phyloP scores from a whole-genome alignment of 1,140 invertebrate species.

The Bemisia tabaci region DNA sequence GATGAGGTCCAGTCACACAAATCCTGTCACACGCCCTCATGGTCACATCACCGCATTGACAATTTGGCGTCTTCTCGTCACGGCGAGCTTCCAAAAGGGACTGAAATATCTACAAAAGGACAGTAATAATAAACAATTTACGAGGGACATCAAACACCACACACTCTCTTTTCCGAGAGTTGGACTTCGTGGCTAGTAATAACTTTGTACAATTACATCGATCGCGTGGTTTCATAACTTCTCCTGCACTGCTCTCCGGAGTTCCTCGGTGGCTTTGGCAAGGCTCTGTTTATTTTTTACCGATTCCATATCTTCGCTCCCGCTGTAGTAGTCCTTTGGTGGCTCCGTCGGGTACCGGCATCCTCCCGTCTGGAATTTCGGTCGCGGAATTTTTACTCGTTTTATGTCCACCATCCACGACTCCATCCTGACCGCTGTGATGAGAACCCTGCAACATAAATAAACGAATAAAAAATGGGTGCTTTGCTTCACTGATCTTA shows the following conservation, averaged over 20 bases:
- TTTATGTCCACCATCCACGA: conserved; percentile 69
- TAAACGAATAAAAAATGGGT: no score
- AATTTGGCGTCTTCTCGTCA: no score
- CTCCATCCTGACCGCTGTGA: no score
- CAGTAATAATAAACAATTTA: no score
- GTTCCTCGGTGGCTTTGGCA: conserved; percentile 53
- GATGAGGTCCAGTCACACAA: no score
- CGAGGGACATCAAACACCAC: no score
- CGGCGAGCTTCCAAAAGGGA: no score
- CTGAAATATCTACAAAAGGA: no score
- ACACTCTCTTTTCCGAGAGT: neutral
- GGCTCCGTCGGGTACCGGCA: conserved; percentile 42
- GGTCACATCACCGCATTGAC: no score
- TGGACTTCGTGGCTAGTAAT: neutral
- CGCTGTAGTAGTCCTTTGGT: conserved; percentile 50
- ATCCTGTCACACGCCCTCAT: no score
- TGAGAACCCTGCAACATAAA: no score
- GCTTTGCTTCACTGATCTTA: no score
- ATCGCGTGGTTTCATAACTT: conserved; percentile 39
- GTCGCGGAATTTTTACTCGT: conserved; percentile 62
- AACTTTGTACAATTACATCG: neutral
- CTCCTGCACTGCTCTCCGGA: conserved; percentile 52
- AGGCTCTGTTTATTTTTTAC: conserved; percentile 35
- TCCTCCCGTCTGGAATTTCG: conserved; percentile 55
- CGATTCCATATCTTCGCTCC: conserved; percentile 33